Conservation (phyloP, 1,140 invertebrate species). For the Agrypnia vestita region DNA sequence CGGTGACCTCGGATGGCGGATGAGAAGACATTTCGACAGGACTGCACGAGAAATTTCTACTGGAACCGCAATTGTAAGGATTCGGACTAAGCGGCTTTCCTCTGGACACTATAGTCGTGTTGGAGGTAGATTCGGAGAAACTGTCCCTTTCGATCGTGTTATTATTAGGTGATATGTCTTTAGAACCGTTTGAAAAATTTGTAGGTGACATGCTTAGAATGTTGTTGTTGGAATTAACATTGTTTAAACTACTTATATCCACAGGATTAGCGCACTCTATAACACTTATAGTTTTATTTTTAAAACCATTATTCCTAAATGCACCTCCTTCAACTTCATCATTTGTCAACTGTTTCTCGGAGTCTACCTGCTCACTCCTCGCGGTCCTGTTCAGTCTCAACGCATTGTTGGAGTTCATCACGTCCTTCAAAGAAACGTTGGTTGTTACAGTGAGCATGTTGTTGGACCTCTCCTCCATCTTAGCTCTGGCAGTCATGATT, state of each 20-base stretch:
- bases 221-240: slow-evolving; percentile 29
- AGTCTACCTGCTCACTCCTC: slow-evolving; percentile 37
- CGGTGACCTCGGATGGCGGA: slow-evolving; percentile 48
- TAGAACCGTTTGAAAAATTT: slow-evolving; percentile 12
- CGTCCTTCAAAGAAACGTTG: slow-evolving; percentile 55
- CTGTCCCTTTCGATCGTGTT: slow-evolving; percentile 44
- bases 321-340: slow-evolving; percentile 39
- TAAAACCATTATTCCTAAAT: slow-evolving; percentile 34
- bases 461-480: slow-evolving; percentile 52
- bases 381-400: slow-evolving; percentile 45
- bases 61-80: slow-evolving; percentile 22
- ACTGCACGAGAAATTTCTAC: slow-evolving; percentile 52
- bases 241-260: slow-evolving; percentile 19
- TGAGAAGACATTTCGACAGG: slow-evolving; percentile 44
- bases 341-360: slow-evolving; percentile 48
- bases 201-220: slow-evolving; percentile 5
- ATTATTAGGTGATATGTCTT: slow-evolving; percentile 19
- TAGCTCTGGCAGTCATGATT: slow-evolving; percentile 33
- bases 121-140: slow-evolving; percentile 48
- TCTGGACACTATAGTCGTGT: slow-evolving; percentile 21
- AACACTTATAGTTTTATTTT: slow-evolving; percentile 55
- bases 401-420: slow-evolving; percentile 57
- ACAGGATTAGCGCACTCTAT: slow-evolving; percentile 50
- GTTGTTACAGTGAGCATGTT: slow-evolving; percentile 40
- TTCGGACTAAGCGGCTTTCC: slow-evolving; percentile 50